Base-by-base conservation (phyloP, 2,113 vertebrate species). In the Oxyruncus cristatus region DNA sequence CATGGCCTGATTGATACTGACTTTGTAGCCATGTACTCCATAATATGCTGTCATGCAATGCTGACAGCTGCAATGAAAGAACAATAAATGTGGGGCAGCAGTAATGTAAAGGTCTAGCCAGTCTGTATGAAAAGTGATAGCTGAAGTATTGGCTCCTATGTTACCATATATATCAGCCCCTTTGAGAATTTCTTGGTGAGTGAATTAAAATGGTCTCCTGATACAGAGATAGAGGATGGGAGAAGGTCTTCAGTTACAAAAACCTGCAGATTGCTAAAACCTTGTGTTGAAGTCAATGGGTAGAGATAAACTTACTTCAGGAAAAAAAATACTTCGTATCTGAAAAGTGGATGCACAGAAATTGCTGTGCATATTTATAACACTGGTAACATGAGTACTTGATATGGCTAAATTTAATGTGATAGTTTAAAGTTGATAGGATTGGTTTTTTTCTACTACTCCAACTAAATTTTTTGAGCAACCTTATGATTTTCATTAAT, bases 51-150 rank as follows among this genome's bases (percentile, higher is more conserved):
- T 99, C 98, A 98, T 97, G 97, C 97, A 94, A 97, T 97, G 98
- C 98, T 98, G 98, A 98, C 98, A 98, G 98, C 97, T 97, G 95
- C 98, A 98, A 98, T 98, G 97, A 98, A 97, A 97, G 97, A 98
- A 97, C 98, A 98, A 98, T 98, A 98, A 98, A 96, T 97, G 97
- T 95, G 93, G 98, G 98, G 97, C 98, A 98, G 97, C 97, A 46
- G 93, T 98, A 98, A 98, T 98, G 97, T 96, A 98, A 98, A 98
- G 98, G 98, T 98, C 98, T 98, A 97, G 96, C 95, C 44, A 76
- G 95, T 87, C 97, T 98, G 98, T 98, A 99, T 99, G 98, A 98
- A 98, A 99, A 99, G 97, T 98, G 98, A 99, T 99, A 98, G 98
- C 97, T 98, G 65, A 91, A 98, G 98, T 98, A 99, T 98, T 99